Percentiles rank a stretch among this genome's conserved stretches.
phyloP scores from a whole-genome alignment of 2,113 vertebrate species.

The Eretmochelys imbricata region DNA sequence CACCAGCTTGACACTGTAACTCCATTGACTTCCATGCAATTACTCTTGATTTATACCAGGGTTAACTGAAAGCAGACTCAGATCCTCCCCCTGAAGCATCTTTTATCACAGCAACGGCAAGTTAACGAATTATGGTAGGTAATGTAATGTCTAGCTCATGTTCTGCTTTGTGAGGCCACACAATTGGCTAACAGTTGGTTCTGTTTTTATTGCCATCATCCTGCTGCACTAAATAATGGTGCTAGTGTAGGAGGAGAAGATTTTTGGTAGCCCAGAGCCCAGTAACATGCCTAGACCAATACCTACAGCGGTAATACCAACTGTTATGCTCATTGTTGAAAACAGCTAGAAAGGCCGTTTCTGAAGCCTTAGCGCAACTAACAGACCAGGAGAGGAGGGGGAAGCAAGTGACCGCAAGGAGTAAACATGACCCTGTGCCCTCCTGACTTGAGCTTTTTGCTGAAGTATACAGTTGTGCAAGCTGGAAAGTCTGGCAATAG shows the following conservation, averaged over 20 bases:
- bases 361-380: too few species aligned
- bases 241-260: background rate
- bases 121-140: background rate
- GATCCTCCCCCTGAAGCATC: background rate
- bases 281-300: too few species aligned
- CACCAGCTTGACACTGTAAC: background rate
- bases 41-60: background rate
- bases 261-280: too few species aligned
- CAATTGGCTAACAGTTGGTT: conserved; percentile 2
- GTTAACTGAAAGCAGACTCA: background rate
- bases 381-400: too few species aligned
- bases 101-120: background rate
- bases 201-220: conserved; percentile 18
- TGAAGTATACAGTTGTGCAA: too few species aligned
- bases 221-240: background rate
- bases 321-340: too few species aligned
- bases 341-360: too few species aligned
- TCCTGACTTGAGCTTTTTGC: too few species aligned
- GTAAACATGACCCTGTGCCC: too few species aligned
- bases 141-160: background rate
- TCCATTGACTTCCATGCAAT: background rate
- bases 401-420: too few species aligned
- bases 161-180: background rate
- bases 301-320: too few species aligned
- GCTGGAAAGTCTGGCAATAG: too few species aligned